phyloP scores from a whole-genome alignment of 2,888 invertebrate genomes.

The Acanthosoma haemorrhoidale region DNA sequence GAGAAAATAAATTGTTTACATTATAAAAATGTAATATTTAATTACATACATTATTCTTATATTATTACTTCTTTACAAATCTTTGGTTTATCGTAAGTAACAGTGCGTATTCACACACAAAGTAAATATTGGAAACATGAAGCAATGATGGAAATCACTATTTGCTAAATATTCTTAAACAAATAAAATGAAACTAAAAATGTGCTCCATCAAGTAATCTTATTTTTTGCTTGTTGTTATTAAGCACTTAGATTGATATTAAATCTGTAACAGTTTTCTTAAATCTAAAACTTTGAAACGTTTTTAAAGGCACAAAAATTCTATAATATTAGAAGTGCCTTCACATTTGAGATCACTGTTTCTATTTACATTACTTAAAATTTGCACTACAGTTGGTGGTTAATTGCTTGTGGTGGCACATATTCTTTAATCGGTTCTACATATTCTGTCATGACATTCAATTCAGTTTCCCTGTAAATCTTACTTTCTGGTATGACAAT shows the following conservation, averaged over 20 bases:
- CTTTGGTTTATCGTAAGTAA: constrained; percentile 3
- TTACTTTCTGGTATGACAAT: constrained; percentile 75
- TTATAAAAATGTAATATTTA: neutral
- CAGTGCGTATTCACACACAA: neutral
- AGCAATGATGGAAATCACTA: too few relatives aligned
- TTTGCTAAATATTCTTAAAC: too few relatives aligned
- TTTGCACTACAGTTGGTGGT: neutral
- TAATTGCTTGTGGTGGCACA: constrained; percentile 17
- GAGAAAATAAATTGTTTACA: neutral
- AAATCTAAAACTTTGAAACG: neutral
- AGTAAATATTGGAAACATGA: neutral
- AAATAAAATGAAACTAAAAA: too few relatives aligned
- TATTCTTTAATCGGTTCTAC: constrained; percentile 56
- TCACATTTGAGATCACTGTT: constrained; percentile 14
- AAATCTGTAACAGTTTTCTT: neutral
- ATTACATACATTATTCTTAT: neutral
- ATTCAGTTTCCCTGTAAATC: constrained; percentile 78
- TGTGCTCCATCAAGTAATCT: too few relatives aligned
- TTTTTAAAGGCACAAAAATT: constrained; percentile 12
- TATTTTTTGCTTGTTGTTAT: too few relatives aligned
- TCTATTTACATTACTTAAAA: neutral
- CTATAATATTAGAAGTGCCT: neutral
- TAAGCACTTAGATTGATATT: too few relatives aligned
- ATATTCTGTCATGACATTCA: constrained; percentile 78
- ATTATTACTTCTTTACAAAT: neutral